A percentile compares a stretch with the other conserved stretches of the same genome.
Conservation (phyloP, 2,797 vertebrate species). For the Rhynchotus rufescens region DNA sequence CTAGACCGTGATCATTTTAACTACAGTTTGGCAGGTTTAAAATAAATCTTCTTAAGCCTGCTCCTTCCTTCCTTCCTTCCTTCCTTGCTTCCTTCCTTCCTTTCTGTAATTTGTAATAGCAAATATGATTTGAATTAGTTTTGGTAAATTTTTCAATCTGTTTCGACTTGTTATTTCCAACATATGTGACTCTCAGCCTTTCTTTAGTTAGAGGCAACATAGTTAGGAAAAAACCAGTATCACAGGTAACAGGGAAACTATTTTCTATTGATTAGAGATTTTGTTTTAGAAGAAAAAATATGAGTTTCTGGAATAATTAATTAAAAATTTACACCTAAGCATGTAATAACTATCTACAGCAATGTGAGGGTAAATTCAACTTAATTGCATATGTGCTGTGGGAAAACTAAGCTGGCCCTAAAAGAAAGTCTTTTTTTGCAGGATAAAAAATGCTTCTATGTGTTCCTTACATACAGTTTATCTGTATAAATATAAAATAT, state of each 20-base stretch:
- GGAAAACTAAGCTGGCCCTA: not conserved
- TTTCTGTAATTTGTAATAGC: not conserved
- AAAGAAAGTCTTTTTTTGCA: not conserved
- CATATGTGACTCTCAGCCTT: accelerated
- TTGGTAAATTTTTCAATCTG: constrained; percentile 4
- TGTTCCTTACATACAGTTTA: not conserved
- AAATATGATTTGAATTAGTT: not conserved
- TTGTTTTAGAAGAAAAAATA: not conserved
- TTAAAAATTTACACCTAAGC: not conserved
- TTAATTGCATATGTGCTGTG: not conserved
- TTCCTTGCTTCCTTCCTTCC: too few relatives aligned
- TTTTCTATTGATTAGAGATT: not conserved
- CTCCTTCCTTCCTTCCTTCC: too few relatives aligned
- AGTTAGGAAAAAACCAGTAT: not conserved
- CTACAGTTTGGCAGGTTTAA: not conserved
- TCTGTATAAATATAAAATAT: not conserved
- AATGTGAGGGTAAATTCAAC: not conserved
- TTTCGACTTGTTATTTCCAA: not conserved
- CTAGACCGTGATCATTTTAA: not conserved
- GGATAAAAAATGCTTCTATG: not conserved
- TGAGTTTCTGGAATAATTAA: not conserved
- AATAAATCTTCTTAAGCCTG: not conserved
- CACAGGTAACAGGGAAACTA: not conserved
- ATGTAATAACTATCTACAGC: not conserved
- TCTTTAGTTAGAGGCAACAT: not conserved